Conservation (phyloP, 2,888 invertebrate species). For the Muschampia plurimacula region DNA sequence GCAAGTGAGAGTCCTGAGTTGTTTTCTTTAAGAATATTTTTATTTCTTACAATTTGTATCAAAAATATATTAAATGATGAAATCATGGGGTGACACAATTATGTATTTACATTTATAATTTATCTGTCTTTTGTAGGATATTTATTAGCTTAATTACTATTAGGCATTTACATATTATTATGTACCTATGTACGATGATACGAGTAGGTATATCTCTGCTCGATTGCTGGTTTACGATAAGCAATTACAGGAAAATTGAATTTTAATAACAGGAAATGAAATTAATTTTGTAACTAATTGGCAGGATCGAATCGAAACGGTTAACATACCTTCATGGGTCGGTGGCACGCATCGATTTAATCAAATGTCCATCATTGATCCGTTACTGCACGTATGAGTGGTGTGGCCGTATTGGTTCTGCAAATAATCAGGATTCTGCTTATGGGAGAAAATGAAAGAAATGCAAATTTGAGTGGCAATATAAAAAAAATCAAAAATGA, state of each 20-base stretch:
- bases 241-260: conserved; percentile 49
- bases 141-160: not conserved
- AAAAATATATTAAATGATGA: too few relatives aligned
- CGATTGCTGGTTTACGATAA: conserved; percentile 11
- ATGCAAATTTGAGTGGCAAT: too few relatives aligned
- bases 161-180: not conserved
- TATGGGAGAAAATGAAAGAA: not conserved
- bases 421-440: conserved; percentile 7
- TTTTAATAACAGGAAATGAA: conserved; percentile 60
- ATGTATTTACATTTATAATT: too few relatives aligned
- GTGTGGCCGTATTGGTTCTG: conserved; percentile 6
- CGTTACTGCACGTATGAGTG: conserved; percentile 46
- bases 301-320: conserved; percentile 53
- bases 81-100: too few relatives aligned
- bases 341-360: conserved; percentile 54
- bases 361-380: conserved; percentile 55
- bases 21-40: too few relatives aligned
- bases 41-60: too few relatives aligned
- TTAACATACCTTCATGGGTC: conserved; percentile 55
- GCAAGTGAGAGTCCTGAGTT: too few relatives aligned
- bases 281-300: conserved; percentile 64
- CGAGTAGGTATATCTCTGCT: not conserved
- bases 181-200: not conserved
- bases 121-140: too few relatives aligned
- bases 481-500: too few relatives aligned